Percentiles rank a stretch among this genome's conserved stretches.
Conservation (phyloP, 2,888 invertebrate species). For the Anodontia alba region DNA sequence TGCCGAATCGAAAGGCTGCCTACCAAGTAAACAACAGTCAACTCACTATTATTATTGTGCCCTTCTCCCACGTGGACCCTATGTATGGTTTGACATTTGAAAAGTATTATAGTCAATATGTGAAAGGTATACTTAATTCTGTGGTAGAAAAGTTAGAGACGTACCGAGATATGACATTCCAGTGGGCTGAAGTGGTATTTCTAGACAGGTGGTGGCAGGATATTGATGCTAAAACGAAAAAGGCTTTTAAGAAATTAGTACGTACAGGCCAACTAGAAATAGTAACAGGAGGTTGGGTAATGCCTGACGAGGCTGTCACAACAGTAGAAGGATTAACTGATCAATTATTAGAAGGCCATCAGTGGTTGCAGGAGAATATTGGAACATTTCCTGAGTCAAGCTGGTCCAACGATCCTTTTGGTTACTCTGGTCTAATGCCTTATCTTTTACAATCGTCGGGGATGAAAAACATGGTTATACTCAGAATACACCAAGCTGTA, state of each 20-base stretch:
- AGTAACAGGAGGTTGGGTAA: slow-evolving; percentile 78
- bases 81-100: slow-evolving; percentile 55
- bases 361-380: slow-evolving; percentile 62
- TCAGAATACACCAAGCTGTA: slow-evolving; percentile 89
- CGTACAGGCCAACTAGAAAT: slow-evolving; percentile 72
- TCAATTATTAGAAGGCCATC: slow-evolving; percentile 79
- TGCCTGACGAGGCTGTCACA: slow-evolving; percentile 64
- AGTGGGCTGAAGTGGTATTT: slow-evolving; percentile 84
- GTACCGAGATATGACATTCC: slow-evolving; percentile 89
- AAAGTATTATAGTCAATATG: slow-evolving; percentile 33
- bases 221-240: slow-evolving; percentile 74
- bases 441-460: slow-evolving; percentile 76
- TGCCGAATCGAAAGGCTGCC: neutral
- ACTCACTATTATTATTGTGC: slow-evolving; percentile 45
- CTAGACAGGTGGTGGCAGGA: slow-evolving; percentile 83
- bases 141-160: slow-evolving; percentile 94
- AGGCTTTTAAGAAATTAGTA: slow-evolving; percentile 49
- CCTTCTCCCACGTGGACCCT: slow-evolving; percentile 57
- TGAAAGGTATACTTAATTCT: slow-evolving; percentile 90
- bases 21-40: neutral
- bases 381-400: slow-evolving; percentile 69
- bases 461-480: slow-evolving; percentile 72
- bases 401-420: slow-evolving; percentile 80
- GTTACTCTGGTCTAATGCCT: slow-evolving; percentile 76
- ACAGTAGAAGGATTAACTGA: slow-evolving; percentile 73